Base-by-base conservation (phyloP, 1,140 invertebrate species). In the Helicoverpa armigera region DNA sequence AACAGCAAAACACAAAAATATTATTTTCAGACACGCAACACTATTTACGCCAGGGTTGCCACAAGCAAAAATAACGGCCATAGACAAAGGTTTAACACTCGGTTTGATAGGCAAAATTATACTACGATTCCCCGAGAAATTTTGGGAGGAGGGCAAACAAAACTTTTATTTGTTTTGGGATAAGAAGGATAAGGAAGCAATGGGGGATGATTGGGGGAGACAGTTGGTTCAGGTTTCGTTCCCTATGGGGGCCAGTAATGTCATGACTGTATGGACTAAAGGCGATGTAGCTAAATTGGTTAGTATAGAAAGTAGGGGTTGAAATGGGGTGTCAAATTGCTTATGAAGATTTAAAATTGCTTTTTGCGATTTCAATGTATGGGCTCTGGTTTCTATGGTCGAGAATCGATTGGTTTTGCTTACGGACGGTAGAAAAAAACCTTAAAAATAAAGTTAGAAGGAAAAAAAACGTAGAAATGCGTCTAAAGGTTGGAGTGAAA, bases 51-150 rank as follows among this genome's bases (percentile, higher is more conserved):
- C 83, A 29, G 2, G 29, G n/a, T 29, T 84, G 50, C 73, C 78
- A 13, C 56, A 77, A 70, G 70, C 82, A 18, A 93, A 93, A 87
- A 60, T 85, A 1, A 79, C 60, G 7, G 80, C 87, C 16, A 93
- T 93, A 79, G 81, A 91, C 0, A 73, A 81, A 50, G 13, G 7
- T 16, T 2, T 83, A 23, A 51, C 67, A 9, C 60, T 79, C 16
- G 67, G 67, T 18, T 50, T 67, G 43, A 2, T 67, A 67, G 43
- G 43, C 16, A 50, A 50, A 67, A 43, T 67, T 50, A 48, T 50
- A 18, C 50, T 50, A 5, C 16, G 50, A 18, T 69, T 69, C 50
- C 43, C 16, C n/a, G 16, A 50, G 23, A 51, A 50, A 1, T 69
- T 43, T 43, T 50, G 65, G 65, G 31, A 14, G 0, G 1, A 13